Percentiles rank a stretch among this genome's conserved stretches.
Conservation (phyloP, 92 coral and sea anemone genomes). For the Pocillopora meandrina region DNA sequence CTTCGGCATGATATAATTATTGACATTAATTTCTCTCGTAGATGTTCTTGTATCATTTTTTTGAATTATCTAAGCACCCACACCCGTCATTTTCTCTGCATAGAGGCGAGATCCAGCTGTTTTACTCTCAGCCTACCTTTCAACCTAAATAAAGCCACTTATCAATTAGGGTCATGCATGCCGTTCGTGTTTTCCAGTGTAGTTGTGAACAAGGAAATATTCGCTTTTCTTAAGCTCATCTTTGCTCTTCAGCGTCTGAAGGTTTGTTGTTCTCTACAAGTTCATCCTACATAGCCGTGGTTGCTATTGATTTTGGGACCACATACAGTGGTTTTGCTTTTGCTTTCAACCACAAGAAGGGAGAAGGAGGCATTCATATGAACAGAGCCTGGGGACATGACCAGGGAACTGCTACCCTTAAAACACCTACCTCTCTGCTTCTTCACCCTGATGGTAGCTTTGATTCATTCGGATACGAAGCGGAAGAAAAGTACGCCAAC, state of each 20-base stretch:
- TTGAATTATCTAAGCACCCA: no score
- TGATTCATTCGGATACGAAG: slow-evolving; percentile 48
- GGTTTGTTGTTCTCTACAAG: background rate
- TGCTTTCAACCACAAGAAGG: slow-evolving; percentile 43
- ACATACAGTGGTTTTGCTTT: slow-evolving; percentile 49
- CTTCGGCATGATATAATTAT: no score
- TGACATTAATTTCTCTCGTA: no score
- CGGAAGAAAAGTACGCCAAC: slow-evolving; percentile 44
- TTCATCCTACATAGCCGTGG: slow-evolving; percentile 40
- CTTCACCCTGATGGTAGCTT: slow-evolving; percentile 26
- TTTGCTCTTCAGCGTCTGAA: background rate
- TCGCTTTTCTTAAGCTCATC: background rate
- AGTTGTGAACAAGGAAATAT: no score
- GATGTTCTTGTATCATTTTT: no score
- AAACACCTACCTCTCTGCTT: slow-evolving; percentile 36
- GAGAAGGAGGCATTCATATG: slow-evolving; percentile 51
- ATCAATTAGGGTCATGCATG: no score
- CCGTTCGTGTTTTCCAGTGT: no score
- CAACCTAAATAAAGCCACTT: no score
- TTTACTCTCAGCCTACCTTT: no score
- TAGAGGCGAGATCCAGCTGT: no score
- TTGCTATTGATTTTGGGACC: slow-evolving; percentile 49
- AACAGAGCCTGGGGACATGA: slow-evolving; percentile 49
- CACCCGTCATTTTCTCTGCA: no score
- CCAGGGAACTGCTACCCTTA: slow-evolving; percentile 21